A percentile compares a stretch with the other conserved stretches of the same genome.
Conservation (phyloP, 2,113 vertebrate species). For the Ameiurus melas region DNA sequence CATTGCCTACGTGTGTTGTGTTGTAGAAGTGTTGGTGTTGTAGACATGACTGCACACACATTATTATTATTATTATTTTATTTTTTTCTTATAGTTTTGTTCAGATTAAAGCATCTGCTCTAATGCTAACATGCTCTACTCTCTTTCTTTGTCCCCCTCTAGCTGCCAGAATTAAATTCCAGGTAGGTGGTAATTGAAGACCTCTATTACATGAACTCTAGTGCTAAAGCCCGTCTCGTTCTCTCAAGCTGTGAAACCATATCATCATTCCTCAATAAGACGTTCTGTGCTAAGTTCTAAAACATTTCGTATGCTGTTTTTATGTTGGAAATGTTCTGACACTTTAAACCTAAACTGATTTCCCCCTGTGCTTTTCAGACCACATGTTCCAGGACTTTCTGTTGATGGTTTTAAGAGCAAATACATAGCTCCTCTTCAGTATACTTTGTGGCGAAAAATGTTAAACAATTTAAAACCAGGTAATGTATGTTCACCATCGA, state of each 20-base stretch:
- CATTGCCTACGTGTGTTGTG: background rate
- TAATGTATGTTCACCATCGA: background rate
- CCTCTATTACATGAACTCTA: background rate
- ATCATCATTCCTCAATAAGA: background rate
- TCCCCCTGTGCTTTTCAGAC: constrained; percentile 49
- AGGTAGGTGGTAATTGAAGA: constrained; percentile 61
- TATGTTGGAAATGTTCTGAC: background rate
- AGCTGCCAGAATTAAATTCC: constrained; percentile 64
- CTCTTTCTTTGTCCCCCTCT: constrained; percentile 31
- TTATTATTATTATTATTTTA: background rate
- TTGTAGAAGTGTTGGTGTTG: background rate
- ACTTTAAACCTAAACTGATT: constrained; percentile 5
- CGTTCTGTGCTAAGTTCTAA: background rate
- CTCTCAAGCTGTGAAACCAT: constrained; percentile 4
- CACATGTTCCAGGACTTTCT: constrained; percentile 46
- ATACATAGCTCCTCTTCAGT: constrained; percentile 77
- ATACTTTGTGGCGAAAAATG: constrained; percentile 81
- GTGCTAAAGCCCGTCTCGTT: background rate
- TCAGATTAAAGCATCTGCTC: constrained; percentile 24
- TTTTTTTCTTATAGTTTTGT: background rate
- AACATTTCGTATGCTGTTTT: background rate
- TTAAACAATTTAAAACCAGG: constrained; percentile 70
- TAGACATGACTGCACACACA: background rate
- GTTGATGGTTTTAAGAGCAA: constrained; percentile 70
- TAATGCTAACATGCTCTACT: constrained; percentile 36